Percentiles rank a stretch among this genome's conserved stretches.
Evolutionary conservation across 1,140 invertebrate species (phyloP).

Genomic region (Popillia japonica): DNA sequence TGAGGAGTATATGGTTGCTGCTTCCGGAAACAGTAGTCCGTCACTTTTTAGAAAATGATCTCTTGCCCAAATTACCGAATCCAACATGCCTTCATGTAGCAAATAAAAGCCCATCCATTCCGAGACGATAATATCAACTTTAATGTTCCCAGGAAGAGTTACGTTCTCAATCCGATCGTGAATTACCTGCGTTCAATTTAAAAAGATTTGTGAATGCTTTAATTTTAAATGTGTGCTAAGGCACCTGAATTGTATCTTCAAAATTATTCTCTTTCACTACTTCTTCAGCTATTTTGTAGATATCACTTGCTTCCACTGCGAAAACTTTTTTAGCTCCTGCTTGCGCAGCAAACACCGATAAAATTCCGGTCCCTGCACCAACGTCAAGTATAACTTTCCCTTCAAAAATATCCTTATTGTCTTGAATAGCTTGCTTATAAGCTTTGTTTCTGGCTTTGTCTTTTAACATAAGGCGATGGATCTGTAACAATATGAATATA

Average conservation of each 20-base stretch:
- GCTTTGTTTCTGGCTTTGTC: slow-evolving; percentile 83
- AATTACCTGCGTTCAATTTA: slow-evolving; percentile 63
- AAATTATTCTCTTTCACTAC: slow-evolving; percentile 79
- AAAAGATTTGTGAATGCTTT: not conserved
- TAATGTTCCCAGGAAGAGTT: slow-evolving; percentile 78
- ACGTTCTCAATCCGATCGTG: slow-evolving; percentile 80
- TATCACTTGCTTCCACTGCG: slow-evolving; percentile 91
- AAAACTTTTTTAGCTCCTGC: slow-evolving; percentile 93
- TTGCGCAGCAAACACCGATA: slow-evolving; percentile 95
- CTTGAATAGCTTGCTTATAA: slow-evolving; percentile 84
- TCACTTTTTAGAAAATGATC: slow-evolving; percentile 88
- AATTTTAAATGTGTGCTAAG: not conserved
- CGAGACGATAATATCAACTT: slow-evolving; percentile 96
- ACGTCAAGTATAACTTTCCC: slow-evolving; percentile 92
- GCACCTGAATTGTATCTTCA: slow-evolving; percentile 66
- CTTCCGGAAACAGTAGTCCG: slow-evolving; percentile 75
- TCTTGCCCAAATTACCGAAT: slow-evolving; percentile 88
- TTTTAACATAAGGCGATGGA: slow-evolving; percentile 80
- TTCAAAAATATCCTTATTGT: slow-evolving; percentile 71
- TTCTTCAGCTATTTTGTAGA: slow-evolving; percentile 86
- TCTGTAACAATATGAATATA: slow-evolving; percentile 62
- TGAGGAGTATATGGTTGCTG: slow-evolving; percentile 68
- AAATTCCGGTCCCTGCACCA: slow-evolving; percentile 95
- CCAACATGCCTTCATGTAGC: slow-evolving; percentile 97
- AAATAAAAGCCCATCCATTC: slow-evolving; percentile 99